Evolutionary conservation across 2,797 vertebrate species (phyloP), one percentile per base, ranked within the genome.

Genomic region (Leucoraja ocellata): DNA sequence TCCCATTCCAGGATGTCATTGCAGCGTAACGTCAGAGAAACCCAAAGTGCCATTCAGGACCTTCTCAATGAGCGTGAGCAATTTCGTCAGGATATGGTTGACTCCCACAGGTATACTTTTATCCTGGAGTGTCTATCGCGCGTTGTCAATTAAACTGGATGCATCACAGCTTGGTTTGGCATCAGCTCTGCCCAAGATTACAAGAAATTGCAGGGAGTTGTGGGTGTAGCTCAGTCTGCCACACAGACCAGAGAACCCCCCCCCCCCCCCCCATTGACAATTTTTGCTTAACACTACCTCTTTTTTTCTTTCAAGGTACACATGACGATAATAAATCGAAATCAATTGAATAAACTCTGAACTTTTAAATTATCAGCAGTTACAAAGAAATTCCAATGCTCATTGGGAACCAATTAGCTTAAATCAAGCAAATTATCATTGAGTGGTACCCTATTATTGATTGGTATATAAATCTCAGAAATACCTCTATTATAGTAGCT

Each of bases 1-100:
- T 98, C 98, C 21, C 98, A 97, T 46, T 95, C 97, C 94, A 97
- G 98, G 96, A 96, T 97, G 63, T 95, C 96, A 94, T 95, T 99
- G 25, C 99, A 98, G 95, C 97, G 98, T 63, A 98, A 99, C 93
- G 97, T 96, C 90, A 97, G 99, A 93, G 98, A 99, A 65, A 98
- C 98, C 8, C 98, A 99, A 94, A 97, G 98, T 63, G 98, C 98
- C 0, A 97, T 99, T 93, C 98, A 97, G 93, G 99, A 99, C 95
- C 96, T 99, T 94, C 96, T 99, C 95, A 95, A 96, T 14, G 99
- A 99, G 94, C 97, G 98, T 0, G 97, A 98, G 1, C 98, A 97
- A 94, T 98, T 98, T 95, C 98, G 97, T 28, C 96, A 97, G 39
- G 96, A 98, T 94, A 99, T 99, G 98, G 94, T 96, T 78, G 96